phyloP scores from a whole-genome alignment of 2,797 vertebrate species.

The Sebastes trivittatus region DNA sequence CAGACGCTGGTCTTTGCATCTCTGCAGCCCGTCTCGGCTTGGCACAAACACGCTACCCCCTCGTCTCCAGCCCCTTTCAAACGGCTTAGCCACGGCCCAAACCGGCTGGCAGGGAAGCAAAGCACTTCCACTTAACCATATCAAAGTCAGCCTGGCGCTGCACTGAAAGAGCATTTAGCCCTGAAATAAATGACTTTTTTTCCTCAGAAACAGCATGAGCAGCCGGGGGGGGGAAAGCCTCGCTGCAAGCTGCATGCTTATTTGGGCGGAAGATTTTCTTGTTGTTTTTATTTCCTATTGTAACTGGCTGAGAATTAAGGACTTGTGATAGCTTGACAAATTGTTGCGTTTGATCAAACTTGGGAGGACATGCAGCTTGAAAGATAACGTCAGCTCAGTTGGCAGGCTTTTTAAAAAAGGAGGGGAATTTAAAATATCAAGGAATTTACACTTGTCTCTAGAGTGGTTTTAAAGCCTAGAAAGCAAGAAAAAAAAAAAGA shows the following conservation, averaged over 20 bases:
- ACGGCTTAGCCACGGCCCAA: slow-evolving; percentile 64
- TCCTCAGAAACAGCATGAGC: slow-evolving; percentile 22
- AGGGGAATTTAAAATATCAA: slow-evolving; percentile 3
- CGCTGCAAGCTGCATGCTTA: slow-evolving; percentile 9
- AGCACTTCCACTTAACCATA: slow-evolving; percentile 76
- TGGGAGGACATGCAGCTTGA: slow-evolving; percentile 22
- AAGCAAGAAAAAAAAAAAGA: not conserved
- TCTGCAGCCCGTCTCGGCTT: slow-evolving; percentile 50
- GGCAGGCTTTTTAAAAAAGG: slow-evolving; percentile 15
- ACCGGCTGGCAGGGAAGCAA: slow-evolving; percentile 68
- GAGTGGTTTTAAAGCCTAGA: not conserved
- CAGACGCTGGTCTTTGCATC: slow-evolving; percentile 57
- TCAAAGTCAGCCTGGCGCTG: slow-evolving; percentile 69
- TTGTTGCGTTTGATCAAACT: slow-evolving; percentile 30
- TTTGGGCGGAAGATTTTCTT: not conserved
- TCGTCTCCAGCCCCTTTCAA: slow-evolving; percentile 55
- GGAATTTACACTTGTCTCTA: slow-evolving; percentile 1
- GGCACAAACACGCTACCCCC: slow-evolving; percentile 57
- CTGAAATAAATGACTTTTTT: slow-evolving; percentile 1
- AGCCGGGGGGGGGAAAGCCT: not conserved
- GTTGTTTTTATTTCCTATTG: slow-evolving; percentile 17
- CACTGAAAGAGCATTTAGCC: slow-evolving; percentile 55
- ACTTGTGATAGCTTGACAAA: slow-evolving; percentile 7
- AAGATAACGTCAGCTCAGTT: not conserved
- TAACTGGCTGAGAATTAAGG: not conserved